These are phyloP conservation scores for Phrynocephalus versicolor DNA, from an alignment of 2,113 vertebrate species.

Conservation along the genomic window DNA sequence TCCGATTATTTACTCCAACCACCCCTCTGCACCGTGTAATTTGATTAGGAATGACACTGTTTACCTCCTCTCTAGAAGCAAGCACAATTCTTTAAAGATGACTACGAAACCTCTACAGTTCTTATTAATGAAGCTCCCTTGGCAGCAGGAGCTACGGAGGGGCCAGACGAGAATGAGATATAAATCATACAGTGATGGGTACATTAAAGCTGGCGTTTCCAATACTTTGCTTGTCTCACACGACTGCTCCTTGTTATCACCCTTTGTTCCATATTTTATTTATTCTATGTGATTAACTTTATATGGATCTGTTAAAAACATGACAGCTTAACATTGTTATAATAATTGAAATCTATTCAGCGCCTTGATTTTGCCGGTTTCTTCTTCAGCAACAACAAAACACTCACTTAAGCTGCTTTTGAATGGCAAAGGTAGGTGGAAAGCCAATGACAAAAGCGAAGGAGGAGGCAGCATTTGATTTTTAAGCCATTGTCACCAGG, in stretches of 20 bases:
- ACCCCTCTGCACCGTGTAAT: neutral
- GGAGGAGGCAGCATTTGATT: neutral
- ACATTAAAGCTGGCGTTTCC: slow-evolving; percentile 45
- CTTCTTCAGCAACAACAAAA: slow-evolving; percentile 13
- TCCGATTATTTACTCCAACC: neutral
- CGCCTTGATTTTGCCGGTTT: slow-evolving; percentile 16
- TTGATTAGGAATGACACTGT: slow-evolving; percentile 31
- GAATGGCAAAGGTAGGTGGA: neutral
- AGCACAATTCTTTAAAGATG: slow-evolving; percentile 16
- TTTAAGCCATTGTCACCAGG: neutral
- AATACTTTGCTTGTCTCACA: slow-evolving; percentile 49
- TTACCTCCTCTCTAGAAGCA: slow-evolving; percentile 28
- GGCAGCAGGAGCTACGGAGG: slow-evolving; percentile 10
- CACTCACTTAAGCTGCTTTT: slow-evolving; percentile 2
- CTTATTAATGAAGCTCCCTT: slow-evolving; percentile 45
- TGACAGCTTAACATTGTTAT: slow-evolving; percentile 34
- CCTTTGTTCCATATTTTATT: slow-evolving; percentile 41
- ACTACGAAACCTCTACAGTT: slow-evolving; percentile 28
- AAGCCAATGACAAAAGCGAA: neutral
- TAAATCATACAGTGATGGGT: slow-evolving; percentile 52
- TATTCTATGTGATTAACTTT: slow-evolving; percentile 36
- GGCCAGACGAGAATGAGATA: slow-evolving; percentile 26
- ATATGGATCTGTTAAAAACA: slow-evolving; percentile 42
- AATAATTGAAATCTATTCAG: slow-evolving; percentile 40
- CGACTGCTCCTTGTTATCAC: slow-evolving; percentile 36